Base-by-base conservation (phyloP, 2,113 vertebrate genomes). In the Hydrolagus affinis region DNA sequence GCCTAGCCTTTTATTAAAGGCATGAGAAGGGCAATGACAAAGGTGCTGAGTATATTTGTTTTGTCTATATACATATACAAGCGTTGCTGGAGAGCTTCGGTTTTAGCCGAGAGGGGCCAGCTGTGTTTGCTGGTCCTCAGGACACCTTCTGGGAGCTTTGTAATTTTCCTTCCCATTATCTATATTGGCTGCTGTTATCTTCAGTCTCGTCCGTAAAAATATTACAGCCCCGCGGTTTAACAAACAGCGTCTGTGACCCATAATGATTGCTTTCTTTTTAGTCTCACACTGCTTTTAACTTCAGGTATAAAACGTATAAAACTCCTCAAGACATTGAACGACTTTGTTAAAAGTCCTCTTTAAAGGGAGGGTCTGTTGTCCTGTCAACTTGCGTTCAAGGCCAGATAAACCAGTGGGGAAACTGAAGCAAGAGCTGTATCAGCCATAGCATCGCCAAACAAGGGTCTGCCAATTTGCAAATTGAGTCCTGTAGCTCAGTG, bases 101-200 rank as follows among this genome's bases (percentile, higher is more conserved):
- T 19, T 83, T 68, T 83, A 64, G 60, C 62, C 78, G 8, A 83
- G 57, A 8, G 78, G 6, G 25, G 62, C 25, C 62, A 83, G 78
- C 78, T 66, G 78, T 59, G 23, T 68, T 66, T 83, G 62, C 78
- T 68, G 62, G 32, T 66, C 21, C 60, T 15, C 7, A 32, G 44
- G 62, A 21, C 78, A 83, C 21, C 66, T 83, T 83, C 64, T 60
- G 32, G 30, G 78, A 83, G 78, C 21, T 83, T 83, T 66, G 60
- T 66, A 32, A 66, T 66, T 19, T 83, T 66, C 23, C 66, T 83
- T 44, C 44, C 62, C 28, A 83, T 83, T 66, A 66, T 66, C 60
- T 83, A 66, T 83, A 80, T 28, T 64, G 57, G 2, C n/a, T 62
- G 62, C 23, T 66, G 60, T 83, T 83, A 83, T 83, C 78, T 83